Conservation (phyloP, 2,113 vertebrate species). For the Bos javanicus region DNA sequence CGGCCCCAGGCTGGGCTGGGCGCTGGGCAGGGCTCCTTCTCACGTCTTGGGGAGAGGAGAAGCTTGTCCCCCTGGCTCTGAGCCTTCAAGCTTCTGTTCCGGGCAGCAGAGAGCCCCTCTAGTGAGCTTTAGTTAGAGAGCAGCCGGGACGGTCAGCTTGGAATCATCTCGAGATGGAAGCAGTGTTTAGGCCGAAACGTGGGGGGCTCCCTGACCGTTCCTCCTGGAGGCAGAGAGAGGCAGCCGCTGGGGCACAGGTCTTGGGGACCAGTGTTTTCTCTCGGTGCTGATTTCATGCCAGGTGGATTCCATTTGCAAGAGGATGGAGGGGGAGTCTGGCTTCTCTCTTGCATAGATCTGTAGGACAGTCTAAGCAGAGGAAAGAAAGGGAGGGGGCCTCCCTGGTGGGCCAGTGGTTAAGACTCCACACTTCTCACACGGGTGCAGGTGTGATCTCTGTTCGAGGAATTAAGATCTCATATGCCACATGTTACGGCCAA, state of each 20-base stretch:
- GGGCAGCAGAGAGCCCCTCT: neutral
- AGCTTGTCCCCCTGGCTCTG: neutral
- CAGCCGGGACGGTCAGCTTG: neutral
- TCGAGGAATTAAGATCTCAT: neutral
- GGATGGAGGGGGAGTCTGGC: neutral
- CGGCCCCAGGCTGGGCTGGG: neutral
- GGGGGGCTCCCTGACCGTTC: neutral
- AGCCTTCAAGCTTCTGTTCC: neutral
- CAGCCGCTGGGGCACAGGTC: accelerated
- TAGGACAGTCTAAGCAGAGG: neutral
- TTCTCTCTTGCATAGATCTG: neutral
- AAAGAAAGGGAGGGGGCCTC: neutral
- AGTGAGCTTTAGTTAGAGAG: neutral
- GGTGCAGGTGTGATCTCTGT: neutral
- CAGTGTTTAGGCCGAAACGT: neutral
- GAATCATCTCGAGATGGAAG: neutral
- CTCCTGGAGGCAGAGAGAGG: neutral
- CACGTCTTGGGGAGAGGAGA: neutral
- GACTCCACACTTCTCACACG: neutral
- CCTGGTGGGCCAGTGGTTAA: neutral
- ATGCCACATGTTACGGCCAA: neutral
- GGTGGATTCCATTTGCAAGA: neutral
- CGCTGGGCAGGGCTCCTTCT: neutral
- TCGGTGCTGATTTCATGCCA: accelerated
- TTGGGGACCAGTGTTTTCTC: neutral